A percentile compares a stretch with the other conserved stretches of the same genome.
These are phyloP conservation scores for Eidolon helvum DNA, from an alignment of 2,113 vertebrate species.

Conservation along the genomic window DNA sequence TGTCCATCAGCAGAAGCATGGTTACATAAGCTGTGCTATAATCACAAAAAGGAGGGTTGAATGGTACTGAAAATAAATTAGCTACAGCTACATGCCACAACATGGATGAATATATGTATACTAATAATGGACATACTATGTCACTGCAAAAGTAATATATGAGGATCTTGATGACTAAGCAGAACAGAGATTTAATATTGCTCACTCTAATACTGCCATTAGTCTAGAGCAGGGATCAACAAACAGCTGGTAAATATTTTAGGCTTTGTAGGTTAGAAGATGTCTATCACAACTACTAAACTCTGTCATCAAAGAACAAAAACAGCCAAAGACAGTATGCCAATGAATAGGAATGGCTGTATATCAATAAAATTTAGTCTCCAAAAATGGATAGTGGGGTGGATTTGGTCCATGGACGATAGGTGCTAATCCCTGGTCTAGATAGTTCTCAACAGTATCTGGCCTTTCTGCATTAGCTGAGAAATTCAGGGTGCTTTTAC, in stretches of 20 bases:
- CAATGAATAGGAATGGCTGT: background rate
- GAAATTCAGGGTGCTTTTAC: background rate
- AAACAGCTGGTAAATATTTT: background rate
- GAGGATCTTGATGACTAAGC: background rate
- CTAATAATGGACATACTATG: background rate
- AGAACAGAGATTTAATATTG: background rate
- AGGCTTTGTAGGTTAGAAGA: background rate
- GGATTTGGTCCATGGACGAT: background rate
- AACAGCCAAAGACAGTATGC: background rate
- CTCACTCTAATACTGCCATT: background rate
- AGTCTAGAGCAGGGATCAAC: background rate
- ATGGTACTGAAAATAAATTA: background rate
- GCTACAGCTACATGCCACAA: background rate
- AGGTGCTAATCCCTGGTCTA: background rate
- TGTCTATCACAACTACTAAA: background rate
- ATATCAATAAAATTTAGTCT: background rate
- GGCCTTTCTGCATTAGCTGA: background rate
- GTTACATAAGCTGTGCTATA: background rate
- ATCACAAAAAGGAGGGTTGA: background rate
- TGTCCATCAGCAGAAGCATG: background rate
- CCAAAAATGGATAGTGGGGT: background rate
- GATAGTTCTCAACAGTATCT: background rate
- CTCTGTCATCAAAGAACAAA: background rate
- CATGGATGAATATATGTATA: background rate
- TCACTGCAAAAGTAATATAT: background rate